phyloP scores from a whole-genome alignment of 2,797 vertebrate genomes.

The Malacoraja senta region DNA sequence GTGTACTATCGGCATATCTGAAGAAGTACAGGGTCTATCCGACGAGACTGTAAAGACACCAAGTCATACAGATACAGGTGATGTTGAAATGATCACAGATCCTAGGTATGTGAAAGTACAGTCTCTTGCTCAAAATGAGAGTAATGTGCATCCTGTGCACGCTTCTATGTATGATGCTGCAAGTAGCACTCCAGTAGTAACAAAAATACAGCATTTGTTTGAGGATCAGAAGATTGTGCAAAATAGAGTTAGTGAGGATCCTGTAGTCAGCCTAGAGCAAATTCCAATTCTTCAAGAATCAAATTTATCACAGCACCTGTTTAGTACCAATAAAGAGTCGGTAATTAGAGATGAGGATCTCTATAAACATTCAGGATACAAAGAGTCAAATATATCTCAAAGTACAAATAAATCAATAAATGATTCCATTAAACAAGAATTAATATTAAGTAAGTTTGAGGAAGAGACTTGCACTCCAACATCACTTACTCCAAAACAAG shows the following conservation, averaged over 20 bases:
- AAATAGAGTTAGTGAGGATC: neutral
- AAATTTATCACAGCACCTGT: neutral
- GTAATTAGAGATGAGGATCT: neutral
- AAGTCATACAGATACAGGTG: neutral
- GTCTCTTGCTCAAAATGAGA: neutral
- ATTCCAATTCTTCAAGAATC: neutral
- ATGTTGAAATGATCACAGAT: neutral
- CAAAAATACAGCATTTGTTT: neutral
- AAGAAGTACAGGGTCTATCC: neutral
- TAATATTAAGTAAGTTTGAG: neutral
- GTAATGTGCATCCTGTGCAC: neutral
- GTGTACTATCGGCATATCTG: neutral
- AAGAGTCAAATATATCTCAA: neutral
- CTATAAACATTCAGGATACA: neutral
- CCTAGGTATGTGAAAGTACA: neutral
- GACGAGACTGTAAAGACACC: neutral
- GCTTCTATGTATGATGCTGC: neutral
- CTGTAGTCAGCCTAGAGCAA: neutral
- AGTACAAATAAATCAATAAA: neutral
- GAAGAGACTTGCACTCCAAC: neutral
- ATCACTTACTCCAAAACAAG: neutral
- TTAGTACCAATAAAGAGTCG: no score
- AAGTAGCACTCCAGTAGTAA: neutral
- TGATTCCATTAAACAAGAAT: conserved; percentile 2
- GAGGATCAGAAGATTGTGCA: neutral